These are phyloP conservation scores for Clupea harengus DNA, from an alignment of 2,113 vertebrate species.

Conservation along the genomic window DNA sequence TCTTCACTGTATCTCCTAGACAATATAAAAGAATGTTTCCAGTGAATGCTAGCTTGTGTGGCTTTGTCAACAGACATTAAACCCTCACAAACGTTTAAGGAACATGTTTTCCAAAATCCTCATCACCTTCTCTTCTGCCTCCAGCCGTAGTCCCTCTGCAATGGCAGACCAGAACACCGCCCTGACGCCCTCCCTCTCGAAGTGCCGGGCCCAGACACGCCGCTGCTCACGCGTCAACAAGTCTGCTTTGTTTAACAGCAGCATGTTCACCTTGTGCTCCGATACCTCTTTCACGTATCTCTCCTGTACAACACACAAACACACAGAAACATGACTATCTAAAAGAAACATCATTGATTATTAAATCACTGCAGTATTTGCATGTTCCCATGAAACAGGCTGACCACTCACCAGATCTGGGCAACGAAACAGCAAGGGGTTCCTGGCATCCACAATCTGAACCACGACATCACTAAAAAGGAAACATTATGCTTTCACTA, in stretches of 20 bases:
- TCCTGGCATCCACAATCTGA: slow-evolving; percentile 95
- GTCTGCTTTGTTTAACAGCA: slow-evolving; percentile 94
- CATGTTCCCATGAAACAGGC: not conserved
- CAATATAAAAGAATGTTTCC: too few species aligned
- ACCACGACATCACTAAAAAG: slow-evolving; percentile 86
- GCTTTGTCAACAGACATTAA: too few species aligned
- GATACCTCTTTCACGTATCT: slow-evolving; percentile 84
- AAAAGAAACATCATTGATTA: too few species aligned
- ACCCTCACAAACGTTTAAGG: not conserved
- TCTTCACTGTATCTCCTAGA: too few species aligned
- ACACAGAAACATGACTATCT: not conserved
- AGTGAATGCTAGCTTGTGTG: too few species aligned
- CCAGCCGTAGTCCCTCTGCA: slow-evolving; percentile 75
- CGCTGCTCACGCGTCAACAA: slow-evolving; percentile 85
- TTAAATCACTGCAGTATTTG: not conserved
- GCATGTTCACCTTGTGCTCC: slow-evolving; percentile 83
- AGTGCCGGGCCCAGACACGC: slow-evolving; percentile 80
- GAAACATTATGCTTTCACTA: not conserved
- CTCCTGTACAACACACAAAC: slow-evolving; percentile 72
- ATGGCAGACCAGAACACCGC: slow-evolving; percentile 96
- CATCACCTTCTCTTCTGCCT: slow-evolving; percentile 75
- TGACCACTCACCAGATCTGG: slow-evolving; percentile 84
- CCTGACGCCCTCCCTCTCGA: slow-evolving; percentile 80
- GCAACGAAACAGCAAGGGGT: slow-evolving; percentile 91
- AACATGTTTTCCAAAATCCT: slow-evolving; percentile 13